Base-by-base conservation (phyloP, 1,140 invertebrate genomes). In the Drosophila mauritiana region DNA sequence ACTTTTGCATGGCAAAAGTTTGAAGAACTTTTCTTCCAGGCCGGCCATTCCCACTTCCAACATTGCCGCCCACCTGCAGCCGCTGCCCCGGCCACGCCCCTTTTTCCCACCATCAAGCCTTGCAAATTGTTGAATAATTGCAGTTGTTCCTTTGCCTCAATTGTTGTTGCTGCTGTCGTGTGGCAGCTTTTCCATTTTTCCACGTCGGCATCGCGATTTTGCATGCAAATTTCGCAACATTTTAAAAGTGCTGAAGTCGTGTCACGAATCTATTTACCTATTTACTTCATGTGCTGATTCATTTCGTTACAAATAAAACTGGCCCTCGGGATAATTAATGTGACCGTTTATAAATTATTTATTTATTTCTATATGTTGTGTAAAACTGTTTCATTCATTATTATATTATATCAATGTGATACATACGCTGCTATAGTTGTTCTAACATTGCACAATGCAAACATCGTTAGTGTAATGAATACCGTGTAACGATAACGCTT, bases 71-170 rank as follows among this genome's bases (percentile, higher is more conserved):
- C 42, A 39, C 34, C 62, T 45, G 31, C 31, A 48, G 42, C 31
- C 40, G 34, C 58, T 34, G 27, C 13, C 46, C 55, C 22, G 15
- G 13, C 42, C 34, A 27, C n/a, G 13, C 20, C 43, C 36, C 15
- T 15, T 51, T 69, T 53, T n/a, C 36, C 48, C 68, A 63, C 65
- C 59, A 49, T 34, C 45, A 37, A 46, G 55, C 73, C 74, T 68
- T 53, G 64, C 83, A 86, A 86, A 86, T 88, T 88, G 83, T 88
- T 83, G 76, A 88, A 88, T 89, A 88, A 88, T 83, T 88, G 83
- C 72, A 77, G 59, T 85, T 85, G 78, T 77, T 82, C 62, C 56
- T 62, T 67, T 74, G 39, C 39, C 49, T 42, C 22, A 40, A 27
- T 55, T 68, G 40, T 64, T 46, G 46, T 75, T 58, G 40, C 15